Percentiles rank a stretch among this genome's conserved stretches.
phyloP scores from a whole-genome alignment of 2,888 invertebrate genomes.

The Dorcus parallelipipedus region DNA sequence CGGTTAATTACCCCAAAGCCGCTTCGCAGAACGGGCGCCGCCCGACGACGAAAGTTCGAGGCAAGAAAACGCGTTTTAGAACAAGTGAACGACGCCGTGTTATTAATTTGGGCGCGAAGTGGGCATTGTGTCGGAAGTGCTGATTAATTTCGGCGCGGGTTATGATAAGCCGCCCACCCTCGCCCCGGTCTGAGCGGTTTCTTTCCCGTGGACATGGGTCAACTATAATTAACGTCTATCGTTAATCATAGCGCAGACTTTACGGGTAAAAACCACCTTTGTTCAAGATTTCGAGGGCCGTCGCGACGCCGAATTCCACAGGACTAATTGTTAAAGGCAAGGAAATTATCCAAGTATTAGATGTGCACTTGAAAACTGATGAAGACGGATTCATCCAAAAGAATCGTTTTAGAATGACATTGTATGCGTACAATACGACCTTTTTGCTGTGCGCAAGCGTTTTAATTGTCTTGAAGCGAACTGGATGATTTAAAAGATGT shows the following conservation, averaged over 20 bases:
- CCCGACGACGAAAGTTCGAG: not conserved
- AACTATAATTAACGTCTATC: conserved; percentile 5
- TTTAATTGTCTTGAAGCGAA: too few species aligned
- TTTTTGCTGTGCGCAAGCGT: too few species aligned
- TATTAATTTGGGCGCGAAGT: not conserved
- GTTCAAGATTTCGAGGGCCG: conserved; percentile 19
- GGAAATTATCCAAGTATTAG: too few species aligned
- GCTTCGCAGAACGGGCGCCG: conserved; percentile 5
- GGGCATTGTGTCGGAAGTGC: not conserved
- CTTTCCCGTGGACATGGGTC: conserved; percentile 3
- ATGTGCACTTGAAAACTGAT: too few species aligned
- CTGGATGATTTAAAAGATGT: too few species aligned
- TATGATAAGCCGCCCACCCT: not conserved
- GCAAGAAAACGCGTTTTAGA: not conserved
- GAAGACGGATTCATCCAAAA: too few species aligned
- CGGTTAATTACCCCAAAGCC: conserved; percentile 24
- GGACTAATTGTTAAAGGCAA: too few species aligned
- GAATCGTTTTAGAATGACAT: too few species aligned
- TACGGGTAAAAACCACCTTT: conserved; percentile 10
- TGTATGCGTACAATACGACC: too few species aligned
- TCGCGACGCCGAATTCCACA: not conserved
- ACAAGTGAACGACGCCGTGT: not conserved
- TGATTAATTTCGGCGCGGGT: not conserved
- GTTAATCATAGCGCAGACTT: conserved; percentile 6
- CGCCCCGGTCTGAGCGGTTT: not conserved